phyloP scores from a whole-genome alignment of 2,888 invertebrate species.

The Diarsia brunnea region DNA sequence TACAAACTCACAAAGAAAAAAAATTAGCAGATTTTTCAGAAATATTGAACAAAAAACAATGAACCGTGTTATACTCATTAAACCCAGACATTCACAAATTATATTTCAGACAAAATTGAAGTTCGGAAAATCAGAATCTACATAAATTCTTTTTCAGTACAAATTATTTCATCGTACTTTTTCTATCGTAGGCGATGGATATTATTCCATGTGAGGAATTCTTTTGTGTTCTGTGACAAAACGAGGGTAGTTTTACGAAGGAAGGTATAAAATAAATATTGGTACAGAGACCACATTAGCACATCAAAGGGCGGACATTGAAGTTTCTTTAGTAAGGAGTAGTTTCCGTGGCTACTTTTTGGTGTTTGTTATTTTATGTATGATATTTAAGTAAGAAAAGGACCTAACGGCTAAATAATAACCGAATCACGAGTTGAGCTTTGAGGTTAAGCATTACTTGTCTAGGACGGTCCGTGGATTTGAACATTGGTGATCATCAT shows the following conservation, averaged over 20 bases:
- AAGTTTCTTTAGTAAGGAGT: neutral
- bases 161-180: neutral
- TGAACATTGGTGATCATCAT: no score
- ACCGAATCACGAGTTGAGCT: neutral
- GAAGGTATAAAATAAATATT: constrained; percentile 41
- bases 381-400: neutral
- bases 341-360: constrained; percentile 4
- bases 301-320: constrained; percentile 37
- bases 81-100: constrained; percentile 6
- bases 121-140: neutral
- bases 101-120: neutral
- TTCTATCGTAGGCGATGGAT: neutral
- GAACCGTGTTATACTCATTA: neutral
- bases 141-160: neutral
- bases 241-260: constrained; percentile 17
- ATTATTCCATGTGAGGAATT: constrained; percentile 21
- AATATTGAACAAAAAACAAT: neutral
- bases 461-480: neutral
- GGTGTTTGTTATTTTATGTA: neutral
- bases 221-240: constrained; percentile 33
- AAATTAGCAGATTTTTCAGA: neutral
- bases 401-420: neutral
- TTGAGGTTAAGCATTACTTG: neutral
- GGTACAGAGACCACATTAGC: constrained; percentile 32
- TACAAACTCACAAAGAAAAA: no score